Conservation (phyloP, 2,797 vertebrate species). For the Phoeniculus purpureus region DNA sequence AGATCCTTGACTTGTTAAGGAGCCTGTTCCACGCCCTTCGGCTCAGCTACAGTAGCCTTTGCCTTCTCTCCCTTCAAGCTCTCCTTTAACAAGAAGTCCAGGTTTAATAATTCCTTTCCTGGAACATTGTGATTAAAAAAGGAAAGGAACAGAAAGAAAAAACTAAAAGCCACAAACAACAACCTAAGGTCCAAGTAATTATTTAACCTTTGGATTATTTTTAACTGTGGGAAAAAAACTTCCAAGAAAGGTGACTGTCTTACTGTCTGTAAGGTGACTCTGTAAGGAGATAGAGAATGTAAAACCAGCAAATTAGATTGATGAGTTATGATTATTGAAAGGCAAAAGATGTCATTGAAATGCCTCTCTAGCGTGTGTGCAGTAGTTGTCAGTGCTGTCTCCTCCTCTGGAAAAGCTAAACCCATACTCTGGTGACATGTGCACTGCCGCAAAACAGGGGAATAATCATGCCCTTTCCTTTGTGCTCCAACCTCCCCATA, state of each 20-base stretch:
- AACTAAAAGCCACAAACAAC: not conserved
- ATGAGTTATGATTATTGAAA: not conserved
- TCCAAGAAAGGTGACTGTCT: not conserved
- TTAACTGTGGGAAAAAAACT: not conserved
- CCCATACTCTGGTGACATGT: no score
- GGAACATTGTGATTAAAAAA: not conserved
- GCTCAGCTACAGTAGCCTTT: slow-evolving; percentile 12
- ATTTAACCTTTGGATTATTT: not conserved
- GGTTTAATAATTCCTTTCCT: not conserved
- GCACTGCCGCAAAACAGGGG: not conserved
- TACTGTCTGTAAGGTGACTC: not conserved
- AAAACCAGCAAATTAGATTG: not conserved
- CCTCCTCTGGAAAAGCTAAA: not conserved
- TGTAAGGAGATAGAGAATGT: not conserved
- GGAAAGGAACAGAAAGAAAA: not conserved
- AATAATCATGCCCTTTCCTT: fast-evolving
- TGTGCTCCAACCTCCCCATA: fast-evolving
- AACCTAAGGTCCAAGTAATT: not conserved
- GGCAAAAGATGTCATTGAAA: not conserved
- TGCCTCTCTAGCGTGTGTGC: not conserved
- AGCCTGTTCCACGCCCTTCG: slow-evolving; percentile 9
- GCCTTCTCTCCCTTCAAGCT: not conserved
- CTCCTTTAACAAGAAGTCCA: not conserved
- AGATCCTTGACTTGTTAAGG: slow-evolving; percentile 34
- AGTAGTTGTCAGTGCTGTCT: not conserved